A percentile compares a stretch with the other conserved stretches of the same genome.
phyloP scores from a whole-genome alignment of 2,888 invertebrate species.

The Cheilosia impressa region DNA sequence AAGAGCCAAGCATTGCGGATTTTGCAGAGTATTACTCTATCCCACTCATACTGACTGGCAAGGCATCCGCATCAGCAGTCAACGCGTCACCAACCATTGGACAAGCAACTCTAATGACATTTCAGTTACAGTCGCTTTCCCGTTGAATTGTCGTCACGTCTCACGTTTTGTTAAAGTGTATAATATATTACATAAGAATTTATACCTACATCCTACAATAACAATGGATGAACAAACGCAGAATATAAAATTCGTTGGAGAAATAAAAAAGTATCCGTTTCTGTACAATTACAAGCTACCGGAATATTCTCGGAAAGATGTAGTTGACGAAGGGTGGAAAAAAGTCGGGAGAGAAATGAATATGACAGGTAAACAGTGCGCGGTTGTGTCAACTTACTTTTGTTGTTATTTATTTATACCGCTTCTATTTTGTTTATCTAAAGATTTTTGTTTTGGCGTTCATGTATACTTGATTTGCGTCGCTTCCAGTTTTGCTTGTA shows the following conservation, averaged over 20 bases:
- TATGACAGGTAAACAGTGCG: conserved; percentile 1
- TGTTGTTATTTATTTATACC: no score
- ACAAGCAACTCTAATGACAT: neutral
- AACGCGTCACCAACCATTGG: neutral
- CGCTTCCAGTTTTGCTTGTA: no score
- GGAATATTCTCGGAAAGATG: conserved; percentile 7
- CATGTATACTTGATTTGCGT: no score
- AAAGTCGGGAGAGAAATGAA: neutral
- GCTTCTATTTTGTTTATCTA: no score
- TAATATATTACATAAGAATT: neutral
- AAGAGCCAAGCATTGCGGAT: no score
- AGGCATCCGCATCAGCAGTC: no score
- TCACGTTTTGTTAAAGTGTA: neutral
- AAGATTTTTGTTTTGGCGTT: no score
- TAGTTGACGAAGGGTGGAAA: conserved; percentile 2
- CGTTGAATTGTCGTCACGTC: neutral
- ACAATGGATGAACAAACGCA: conserved; percentile 1
- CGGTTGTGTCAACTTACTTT: no score
- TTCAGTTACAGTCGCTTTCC: conserved; percentile 1
- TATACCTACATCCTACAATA: neutral
- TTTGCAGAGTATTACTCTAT: no score
- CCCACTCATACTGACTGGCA: no score
- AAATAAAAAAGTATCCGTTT: conserved; percentile 1
- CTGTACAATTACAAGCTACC: conserved; percentile 6
- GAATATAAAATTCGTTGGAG: conserved; percentile 2